phyloP scores from a whole-genome alignment of 2,888 invertebrate genomes.

The Lasiommata megera region DNA sequence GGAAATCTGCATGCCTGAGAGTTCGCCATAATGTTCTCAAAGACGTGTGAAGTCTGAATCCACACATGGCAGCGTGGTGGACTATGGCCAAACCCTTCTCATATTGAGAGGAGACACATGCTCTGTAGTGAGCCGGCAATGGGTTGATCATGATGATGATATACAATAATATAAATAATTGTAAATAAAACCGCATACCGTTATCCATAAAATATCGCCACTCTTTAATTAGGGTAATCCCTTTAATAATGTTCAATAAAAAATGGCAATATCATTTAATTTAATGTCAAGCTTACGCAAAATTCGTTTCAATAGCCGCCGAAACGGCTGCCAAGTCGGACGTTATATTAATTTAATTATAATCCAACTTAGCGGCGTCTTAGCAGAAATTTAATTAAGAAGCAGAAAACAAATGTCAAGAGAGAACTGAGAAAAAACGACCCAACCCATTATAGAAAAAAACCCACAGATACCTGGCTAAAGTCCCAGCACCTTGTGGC shows the following conservation, averaged over 20 bases:
- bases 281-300: not conserved
- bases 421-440: slow-evolving; percentile 56
- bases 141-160: too few species aligned
- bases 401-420: slow-evolving; percentile 65
- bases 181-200: too few species aligned
- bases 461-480: slow-evolving; percentile 40
- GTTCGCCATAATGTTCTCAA: too few species aligned
- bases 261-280: not conserved
- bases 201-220: too few species aligned
- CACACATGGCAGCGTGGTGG: too few species aligned
- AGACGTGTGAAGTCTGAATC: too few species aligned
- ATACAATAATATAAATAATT: too few species aligned
- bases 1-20: too few species aligned
- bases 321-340: not conserved
- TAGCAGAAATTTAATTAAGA: slow-evolving; percentile 69
- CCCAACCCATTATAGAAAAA: slow-evolving; percentile 37
- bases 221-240: not conserved
- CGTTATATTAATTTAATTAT: slow-evolving; percentile 20
- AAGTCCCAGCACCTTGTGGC: slow-evolving; percentile 68
- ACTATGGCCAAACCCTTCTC: too few species aligned
- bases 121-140: too few species aligned
- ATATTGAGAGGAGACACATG: too few species aligned
- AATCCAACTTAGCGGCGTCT: slow-evolving; percentile 59
- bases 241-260: slow-evolving; percentile 12
- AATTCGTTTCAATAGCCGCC: slow-evolving; percentile 14